A percentile compares a stretch with the other conserved stretches of the same genome.
Conservation (phyloP, 1,140 invertebrate genomes). For the Drosophila triauraria region DNA sequence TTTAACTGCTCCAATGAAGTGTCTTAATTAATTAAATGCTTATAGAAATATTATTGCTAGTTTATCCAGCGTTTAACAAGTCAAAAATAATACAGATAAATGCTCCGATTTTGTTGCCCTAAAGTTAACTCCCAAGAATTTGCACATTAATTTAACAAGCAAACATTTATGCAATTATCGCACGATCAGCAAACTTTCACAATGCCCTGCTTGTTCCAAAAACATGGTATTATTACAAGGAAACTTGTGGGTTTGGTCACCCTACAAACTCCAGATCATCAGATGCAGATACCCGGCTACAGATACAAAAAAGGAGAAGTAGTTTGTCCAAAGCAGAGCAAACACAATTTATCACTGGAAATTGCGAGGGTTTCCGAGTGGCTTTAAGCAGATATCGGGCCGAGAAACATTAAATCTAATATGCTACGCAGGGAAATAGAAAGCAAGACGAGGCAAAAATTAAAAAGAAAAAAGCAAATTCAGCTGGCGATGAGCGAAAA, state of each 20-base stretch:
- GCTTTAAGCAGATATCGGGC: slow-evolving; percentile 17
- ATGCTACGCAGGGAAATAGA: slow-evolving; percentile 46
- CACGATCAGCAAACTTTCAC: slow-evolving; percentile 35
- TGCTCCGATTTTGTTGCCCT: not conserved
- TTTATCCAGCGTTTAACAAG: not conserved
- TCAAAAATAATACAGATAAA: not conserved
- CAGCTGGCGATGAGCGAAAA: slow-evolving; percentile 38
- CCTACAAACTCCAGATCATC: not conserved
- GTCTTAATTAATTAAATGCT: no score
- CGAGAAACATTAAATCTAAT: slow-evolving; percentile 53
- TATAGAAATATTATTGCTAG: no score
- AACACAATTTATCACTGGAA: slow-evolving; percentile 28
- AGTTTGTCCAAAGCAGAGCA: slow-evolving; percentile 14
- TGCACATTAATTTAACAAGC: slow-evolving; percentile 9
- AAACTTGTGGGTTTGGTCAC: slow-evolving; percentile 25
- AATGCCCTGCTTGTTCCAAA: slow-evolving; percentile 5
- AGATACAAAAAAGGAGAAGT: slow-evolving; percentile 23
- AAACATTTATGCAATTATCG: slow-evolving; percentile 38
- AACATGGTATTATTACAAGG: slow-evolving; percentile 26
- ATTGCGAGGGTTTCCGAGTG: slow-evolving; percentile 1
- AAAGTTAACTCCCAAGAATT: slow-evolving; percentile 6
- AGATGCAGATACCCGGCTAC: slow-evolving; percentile 21
- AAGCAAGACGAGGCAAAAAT: slow-evolving; percentile 40
- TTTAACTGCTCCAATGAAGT: no score
- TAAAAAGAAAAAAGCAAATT: slow-evolving; percentile 28